These are phyloP conservation scores for Ophraella communa DNA, from an alignment of 2,888 invertebrate species.

Conservation along the genomic window DNA sequence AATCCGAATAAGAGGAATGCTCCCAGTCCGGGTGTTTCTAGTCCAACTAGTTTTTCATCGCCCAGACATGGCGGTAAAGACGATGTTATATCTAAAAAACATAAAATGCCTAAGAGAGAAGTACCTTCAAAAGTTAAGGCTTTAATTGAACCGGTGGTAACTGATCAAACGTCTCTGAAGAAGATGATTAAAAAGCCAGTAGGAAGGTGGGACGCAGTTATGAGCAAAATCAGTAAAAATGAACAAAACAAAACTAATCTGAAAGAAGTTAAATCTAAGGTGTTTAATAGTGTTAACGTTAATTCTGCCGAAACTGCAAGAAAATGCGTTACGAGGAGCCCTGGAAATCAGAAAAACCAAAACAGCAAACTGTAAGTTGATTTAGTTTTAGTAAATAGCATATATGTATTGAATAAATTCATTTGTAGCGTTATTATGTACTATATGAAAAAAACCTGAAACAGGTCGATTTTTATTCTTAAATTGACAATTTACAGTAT, in stretches of 20 bases:
- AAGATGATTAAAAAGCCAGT: constrained; percentile 63
- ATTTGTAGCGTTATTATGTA: no score
- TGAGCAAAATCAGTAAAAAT: constrained; percentile 80
- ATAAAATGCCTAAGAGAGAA: constrained; percentile 79
- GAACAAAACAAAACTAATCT: constrained; percentile 75
- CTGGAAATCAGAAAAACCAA: constrained; percentile 44
- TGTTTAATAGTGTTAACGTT: constrained; percentile 48
- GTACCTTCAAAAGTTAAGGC: constrained; percentile 79
- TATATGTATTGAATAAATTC: background rate
- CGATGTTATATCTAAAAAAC: constrained; percentile 68
- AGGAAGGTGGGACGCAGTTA: constrained; percentile 83
- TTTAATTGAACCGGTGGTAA: constrained; percentile 69
- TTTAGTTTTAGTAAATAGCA: background rate
- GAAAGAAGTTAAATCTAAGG: constrained; percentile 89
- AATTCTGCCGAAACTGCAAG: constrained; percentile 25
- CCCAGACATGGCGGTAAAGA: constrained; percentile 55
- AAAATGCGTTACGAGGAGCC: constrained; percentile 35
- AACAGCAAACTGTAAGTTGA: constrained; percentile 53
- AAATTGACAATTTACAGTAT: no score
- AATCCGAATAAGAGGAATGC: constrained; percentile 51
- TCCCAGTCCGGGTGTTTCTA: constrained; percentile 51
- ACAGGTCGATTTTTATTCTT: no score
- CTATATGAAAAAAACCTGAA: no score
- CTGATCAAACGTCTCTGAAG: constrained; percentile 58
- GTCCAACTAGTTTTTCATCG: constrained; percentile 51